Conservation (phyloP, 2,888 invertebrate genomes). For the Caenorhabditis sp. region DNA sequence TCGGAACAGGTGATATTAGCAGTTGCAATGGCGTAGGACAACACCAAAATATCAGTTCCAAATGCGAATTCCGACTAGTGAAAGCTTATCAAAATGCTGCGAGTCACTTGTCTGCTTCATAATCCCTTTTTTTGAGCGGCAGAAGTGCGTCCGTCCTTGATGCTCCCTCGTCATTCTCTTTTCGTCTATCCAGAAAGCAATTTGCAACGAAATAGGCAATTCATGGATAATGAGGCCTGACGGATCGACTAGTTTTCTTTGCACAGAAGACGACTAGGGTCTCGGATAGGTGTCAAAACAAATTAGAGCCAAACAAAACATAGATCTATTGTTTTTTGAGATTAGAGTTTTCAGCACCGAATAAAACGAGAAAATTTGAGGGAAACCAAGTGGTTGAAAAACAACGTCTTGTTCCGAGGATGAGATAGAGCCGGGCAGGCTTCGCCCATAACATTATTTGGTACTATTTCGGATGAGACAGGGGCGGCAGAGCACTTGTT, state of each 20-base stretch:
- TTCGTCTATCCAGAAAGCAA: too few species aligned
- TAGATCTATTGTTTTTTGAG: conserved; percentile 45
- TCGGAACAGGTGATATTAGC: too few species aligned
- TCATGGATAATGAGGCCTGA: conserved; percentile 7
- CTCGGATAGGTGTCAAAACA: conserved; percentile 35
- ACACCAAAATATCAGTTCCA: too few species aligned
- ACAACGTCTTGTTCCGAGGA: conserved; percentile 37
- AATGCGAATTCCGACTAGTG: too few species aligned
- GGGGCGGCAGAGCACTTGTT: conserved; percentile 19
- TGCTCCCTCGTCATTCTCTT: neutral
- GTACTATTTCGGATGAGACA: conserved; percentile 22
- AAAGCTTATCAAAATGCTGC: too few species aligned
- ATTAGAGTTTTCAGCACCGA: conserved; percentile 45
- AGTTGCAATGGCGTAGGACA: too few species aligned
- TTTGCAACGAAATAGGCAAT: conserved; percentile 1
- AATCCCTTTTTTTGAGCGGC: too few species aligned
- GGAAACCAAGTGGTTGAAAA: conserved; percentile 49
- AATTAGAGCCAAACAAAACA: conserved; percentile 47
- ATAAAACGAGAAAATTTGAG: conserved; percentile 41
- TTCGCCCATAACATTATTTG: conserved; percentile 24
- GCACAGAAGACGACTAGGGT: conserved; percentile 3
- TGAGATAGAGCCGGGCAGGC: conserved; percentile 6
- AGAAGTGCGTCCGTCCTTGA: conserved; percentile 1
- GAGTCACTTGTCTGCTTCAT: too few species aligned
- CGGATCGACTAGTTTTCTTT: neutral